Base-by-base conservation (phyloP, 1,140 invertebrate species). In the Notospermus geniculatus region DNA sequence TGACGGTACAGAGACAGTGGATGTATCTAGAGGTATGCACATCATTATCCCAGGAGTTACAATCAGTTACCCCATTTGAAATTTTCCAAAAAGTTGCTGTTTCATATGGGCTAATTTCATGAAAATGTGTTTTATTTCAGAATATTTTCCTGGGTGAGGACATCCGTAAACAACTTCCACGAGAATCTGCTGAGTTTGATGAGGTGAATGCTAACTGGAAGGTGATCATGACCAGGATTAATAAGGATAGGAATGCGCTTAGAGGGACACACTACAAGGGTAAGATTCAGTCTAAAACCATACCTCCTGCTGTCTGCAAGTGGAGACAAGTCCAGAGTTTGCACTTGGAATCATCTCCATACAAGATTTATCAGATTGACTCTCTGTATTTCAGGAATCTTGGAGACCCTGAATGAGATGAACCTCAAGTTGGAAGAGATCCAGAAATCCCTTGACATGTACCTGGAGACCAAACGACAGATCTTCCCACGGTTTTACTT, bases 1-100 rank as follows among this genome's bases (percentile, higher is more conserved):
- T 92, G 9, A 84, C 84, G 70, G 89, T 92, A 1, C 91, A 94
- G 81, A 83, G 88, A 45, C 86, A 89, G 64, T 93, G 90, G 84
- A 82, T 91, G 46, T 92, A 92, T 74, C 80, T 93, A 27, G 90
- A 92, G n/a, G n/a, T 79, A 85, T 86, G 66, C n/a, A n/a, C n/a
- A n/a, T n/a, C n/a, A n/a, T n/a, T n/a, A n/a, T n/a, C n/a, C n/a
- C n/a, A n/a, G n/a, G n/a, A n/a, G n/a, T n/a, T n/a, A n/a, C n/a
- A n/a, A n/a, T n/a, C n/a, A n/a, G n/a, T n/a, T n/a, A n/a, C n/a
- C n/a, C n/a, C n/a, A n/a, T n/a, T n/a, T n/a, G n/a, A n/a, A n/a
- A n/a, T n/a, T n/a, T n/a, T n/a, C n/a, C n/a, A n/a, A n/a, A n/a
- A n/a, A n/a, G n/a, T n/a, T n/a, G n/a, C n/a, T n/a, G n/a, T n/a